Evolutionary conservation across 2,797 vertebrate species (phyloP), one percentile per base, ranked within the genome.

Genomic region (Oryzias dopingdopingensis): DNA sequence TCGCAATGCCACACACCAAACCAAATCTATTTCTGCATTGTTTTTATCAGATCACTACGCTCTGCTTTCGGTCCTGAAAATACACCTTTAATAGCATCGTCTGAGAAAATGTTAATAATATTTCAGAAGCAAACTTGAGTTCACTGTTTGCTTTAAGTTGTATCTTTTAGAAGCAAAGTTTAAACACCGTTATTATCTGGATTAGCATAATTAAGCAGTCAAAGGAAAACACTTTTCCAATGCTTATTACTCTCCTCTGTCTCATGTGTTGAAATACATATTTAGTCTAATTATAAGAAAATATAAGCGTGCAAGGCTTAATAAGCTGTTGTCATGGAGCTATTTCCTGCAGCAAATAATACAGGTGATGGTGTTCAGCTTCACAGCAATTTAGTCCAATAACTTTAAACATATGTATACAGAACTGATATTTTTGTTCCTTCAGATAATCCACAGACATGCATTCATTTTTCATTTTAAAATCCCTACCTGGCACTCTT

Each of bases 1-100:
- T 65, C 48, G 40, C 58, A 65, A 45, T 56, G 63, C 53, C 50
- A 56, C 54, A 62, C 66, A 65, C 47, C 67, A 66, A 76, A 80
- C 59, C 60, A 69, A 88, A 89, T 84, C 76, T 74, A 83, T 68
- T 86, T 70, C 77, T 58, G 48, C 14, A 22, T 47, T 2, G 4
- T 56, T 65, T 84, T 74, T 48, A 83, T 88, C 71, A 61, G 63
- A 67, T 83, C 72, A 68, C 42, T 37, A 42, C 47, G 14, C 22
- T 59, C 58, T 54, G 47, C 32, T 59, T 49, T 52, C 46, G 45
- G 15, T 44, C 59, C 49, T 48, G 64, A 65, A 80, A 55, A 65
- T 41, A 56, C 8, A 32, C 29, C 65, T 75, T 75, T 59, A 64
- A 66, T 62, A 68, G 43, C 59, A 18, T 61, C 37, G 59, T 59